phyloP scores from a whole-genome alignment of 2,113 vertebrate species.

The Hyla sarda region DNA sequence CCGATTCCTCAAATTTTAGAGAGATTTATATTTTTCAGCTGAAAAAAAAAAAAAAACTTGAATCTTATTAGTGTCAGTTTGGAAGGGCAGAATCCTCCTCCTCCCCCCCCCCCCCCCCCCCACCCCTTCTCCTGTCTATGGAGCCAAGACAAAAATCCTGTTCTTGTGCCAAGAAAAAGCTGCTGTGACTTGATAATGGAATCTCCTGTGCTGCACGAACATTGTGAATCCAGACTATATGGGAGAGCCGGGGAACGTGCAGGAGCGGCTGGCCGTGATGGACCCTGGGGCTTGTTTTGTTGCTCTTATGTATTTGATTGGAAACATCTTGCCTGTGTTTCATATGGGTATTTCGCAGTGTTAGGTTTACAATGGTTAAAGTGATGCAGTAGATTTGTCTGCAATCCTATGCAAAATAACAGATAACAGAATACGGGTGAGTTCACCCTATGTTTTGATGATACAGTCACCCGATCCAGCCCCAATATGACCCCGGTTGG shows the following conservation, averaged over 20 bases:
- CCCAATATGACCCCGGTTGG: too few relatives aligned
- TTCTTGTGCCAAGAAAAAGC: conserved; percentile 70
- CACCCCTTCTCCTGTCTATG: conserved; percentile 15
- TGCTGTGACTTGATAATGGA: conserved; percentile 66
- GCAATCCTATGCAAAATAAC: not conserved
- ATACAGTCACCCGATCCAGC: too few relatives aligned
- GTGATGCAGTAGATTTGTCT: not conserved
- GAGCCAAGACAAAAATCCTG: conserved; percentile 67
- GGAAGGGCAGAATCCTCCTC: not conserved
- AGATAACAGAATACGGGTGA: too few relatives aligned
- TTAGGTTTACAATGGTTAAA: not conserved
- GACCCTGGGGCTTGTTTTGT: not conserved
- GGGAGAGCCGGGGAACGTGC: conserved; percentile 65
- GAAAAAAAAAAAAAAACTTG: not conserved
- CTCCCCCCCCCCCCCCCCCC: not conserved
- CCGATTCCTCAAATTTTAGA: not conserved
- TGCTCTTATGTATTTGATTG: not conserved
- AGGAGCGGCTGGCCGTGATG: conserved; percentile 65
- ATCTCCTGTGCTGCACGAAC: conserved; percentile 66
- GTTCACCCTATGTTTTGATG: too few relatives aligned
- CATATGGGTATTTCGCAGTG: not conserved
- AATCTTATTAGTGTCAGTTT: conserved; percentile 11
- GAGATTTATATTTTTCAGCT: not conserved
- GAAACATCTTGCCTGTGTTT: not conserved
- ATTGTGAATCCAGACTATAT: conserved; percentile 64